phyloP scores from a whole-genome alignment of 2,113 vertebrate species.

The Equus quagga region DNA sequence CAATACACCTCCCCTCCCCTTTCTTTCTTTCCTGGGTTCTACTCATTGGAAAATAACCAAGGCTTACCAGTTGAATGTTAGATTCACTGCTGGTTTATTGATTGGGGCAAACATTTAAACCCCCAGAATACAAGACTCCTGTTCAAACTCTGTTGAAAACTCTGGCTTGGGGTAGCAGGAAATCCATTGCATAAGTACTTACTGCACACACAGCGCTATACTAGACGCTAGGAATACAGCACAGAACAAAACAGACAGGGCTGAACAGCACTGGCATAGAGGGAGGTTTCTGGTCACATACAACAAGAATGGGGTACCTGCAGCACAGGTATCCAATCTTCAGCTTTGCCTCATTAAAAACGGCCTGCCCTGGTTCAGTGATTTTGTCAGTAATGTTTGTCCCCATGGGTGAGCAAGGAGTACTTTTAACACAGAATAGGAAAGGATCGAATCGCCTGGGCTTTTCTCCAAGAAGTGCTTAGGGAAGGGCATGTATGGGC shows the following conservation, averaged over 20 bases:
- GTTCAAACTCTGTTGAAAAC: neutral
- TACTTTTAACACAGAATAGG: neutral
- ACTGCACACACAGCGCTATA: neutral
- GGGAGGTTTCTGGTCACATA: neutral
- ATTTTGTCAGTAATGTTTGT: neutral
- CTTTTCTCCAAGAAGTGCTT: neutral
- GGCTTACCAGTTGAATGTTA: neutral
- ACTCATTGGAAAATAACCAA: neutral
- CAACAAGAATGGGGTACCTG: neutral
- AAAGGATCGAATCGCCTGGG: neutral
- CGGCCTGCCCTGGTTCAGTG: neutral
- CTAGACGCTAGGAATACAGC: neutral
- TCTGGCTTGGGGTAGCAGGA: neutral
- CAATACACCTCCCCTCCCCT: neutral
- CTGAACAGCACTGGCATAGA: neutral
- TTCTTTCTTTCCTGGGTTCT: neutral
- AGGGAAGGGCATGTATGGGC: neutral
- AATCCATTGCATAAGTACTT: neutral
- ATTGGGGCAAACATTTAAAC: conserved; percentile 10
- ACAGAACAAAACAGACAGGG: neutral
- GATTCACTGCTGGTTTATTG: neutral
- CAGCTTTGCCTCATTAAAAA: neutral
- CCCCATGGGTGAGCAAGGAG: neutral
- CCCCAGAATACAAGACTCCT: neutral
- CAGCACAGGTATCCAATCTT: neutral